phyloP scores from a whole-genome alignment of 2,113 vertebrate species.

The Thinocorus orbignyianus region DNA sequence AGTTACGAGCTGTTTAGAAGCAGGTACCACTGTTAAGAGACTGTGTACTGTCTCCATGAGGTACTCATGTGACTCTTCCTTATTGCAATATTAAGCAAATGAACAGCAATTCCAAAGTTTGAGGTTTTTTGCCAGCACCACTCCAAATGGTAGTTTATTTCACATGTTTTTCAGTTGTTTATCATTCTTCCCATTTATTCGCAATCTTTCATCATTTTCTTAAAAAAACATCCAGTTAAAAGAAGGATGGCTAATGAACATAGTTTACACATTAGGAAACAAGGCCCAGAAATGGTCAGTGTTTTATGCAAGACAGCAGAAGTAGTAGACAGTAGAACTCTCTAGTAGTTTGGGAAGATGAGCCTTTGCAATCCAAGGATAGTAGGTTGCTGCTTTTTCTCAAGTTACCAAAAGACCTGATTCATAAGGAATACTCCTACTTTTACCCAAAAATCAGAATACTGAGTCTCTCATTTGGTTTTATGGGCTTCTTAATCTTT shows the following conservation, averaged over 20 bases:
- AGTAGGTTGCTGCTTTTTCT: not conserved
- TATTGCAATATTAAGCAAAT: not conserved
- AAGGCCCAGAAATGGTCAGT: not conserved
- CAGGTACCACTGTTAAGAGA: not conserved
- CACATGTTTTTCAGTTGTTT: not conserved
- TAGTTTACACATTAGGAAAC: not conserved
- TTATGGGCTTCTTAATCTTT: not conserved
- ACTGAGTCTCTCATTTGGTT: not conserved
- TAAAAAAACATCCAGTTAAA: not conserved
- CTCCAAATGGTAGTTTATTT: not conserved
- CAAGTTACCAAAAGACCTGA: not conserved
- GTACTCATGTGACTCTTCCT: not conserved
- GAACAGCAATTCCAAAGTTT: not conserved
- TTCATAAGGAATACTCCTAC: not conserved
- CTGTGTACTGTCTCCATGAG: not conserved
- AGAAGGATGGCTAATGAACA: not conserved
- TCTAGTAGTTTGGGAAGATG: not conserved
- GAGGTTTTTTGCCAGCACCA: not conserved
- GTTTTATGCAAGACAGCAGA: not conserved
- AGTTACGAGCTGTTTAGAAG: not conserved
- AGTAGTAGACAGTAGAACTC: not conserved
- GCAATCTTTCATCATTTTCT: not conserved
- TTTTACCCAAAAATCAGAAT: not conserved
- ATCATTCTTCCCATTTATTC: not conserved
- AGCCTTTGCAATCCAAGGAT: not conserved